Evolutionary conservation across 2,113 vertebrate species (phyloP).

Genomic region (Muntiacus muntjak): DNA sequence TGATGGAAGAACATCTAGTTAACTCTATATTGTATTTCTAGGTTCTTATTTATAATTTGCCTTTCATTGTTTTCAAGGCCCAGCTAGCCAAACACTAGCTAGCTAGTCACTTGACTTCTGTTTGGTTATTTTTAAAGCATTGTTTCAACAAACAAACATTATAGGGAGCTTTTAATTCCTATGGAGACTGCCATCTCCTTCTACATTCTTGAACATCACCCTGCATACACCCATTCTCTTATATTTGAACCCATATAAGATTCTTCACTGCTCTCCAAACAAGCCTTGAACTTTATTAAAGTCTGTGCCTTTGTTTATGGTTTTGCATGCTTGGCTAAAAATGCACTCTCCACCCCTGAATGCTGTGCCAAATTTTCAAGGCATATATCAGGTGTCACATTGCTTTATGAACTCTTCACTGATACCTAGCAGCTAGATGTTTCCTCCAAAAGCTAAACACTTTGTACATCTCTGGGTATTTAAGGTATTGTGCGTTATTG

Average conservation of each 20-base stretch:
- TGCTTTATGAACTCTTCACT: neutral
- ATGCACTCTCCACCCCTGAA: neutral
- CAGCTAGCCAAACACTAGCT: neutral
- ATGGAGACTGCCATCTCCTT: neutral
- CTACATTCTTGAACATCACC: neutral
- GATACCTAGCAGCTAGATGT: neutral
- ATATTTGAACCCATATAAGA: neutral
- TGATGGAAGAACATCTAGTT: neutral
- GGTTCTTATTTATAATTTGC: neutral
- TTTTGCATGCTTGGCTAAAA: neutral
- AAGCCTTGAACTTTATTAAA: neutral
- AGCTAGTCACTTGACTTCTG: neutral
- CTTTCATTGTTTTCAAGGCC: neutral
- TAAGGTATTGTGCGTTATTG: neutral
- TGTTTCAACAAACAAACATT: neutral
- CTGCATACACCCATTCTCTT: neutral
- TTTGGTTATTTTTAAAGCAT: neutral
- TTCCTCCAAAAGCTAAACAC: neutral
- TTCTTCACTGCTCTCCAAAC: neutral
- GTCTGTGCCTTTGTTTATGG: neutral
- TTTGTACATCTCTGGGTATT: neutral
- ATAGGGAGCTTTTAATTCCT: neutral
- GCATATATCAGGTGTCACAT: neutral
- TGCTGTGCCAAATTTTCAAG: neutral
- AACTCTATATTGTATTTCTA: neutral